These are phyloP conservation scores for Smutsia temminckii DNA, from an alignment of 2,797 vertebrate genomes.

Conservation along the genomic window DNA sequence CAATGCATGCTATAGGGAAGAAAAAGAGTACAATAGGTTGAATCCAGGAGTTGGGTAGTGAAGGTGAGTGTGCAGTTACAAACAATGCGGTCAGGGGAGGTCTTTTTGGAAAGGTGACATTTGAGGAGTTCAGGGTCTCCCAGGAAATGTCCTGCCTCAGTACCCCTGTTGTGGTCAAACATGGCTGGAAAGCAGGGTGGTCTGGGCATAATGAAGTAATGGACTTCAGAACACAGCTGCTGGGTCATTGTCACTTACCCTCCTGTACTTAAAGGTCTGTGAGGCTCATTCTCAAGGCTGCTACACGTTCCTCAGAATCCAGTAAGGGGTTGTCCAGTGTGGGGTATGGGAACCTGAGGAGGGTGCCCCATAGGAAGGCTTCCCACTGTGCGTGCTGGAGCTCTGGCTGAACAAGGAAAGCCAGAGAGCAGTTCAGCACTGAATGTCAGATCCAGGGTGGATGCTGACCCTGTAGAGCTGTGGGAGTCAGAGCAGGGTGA, in stretches of 20 bases:
- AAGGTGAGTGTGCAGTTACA: neutral
- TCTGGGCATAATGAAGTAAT: too few relatives aligned
- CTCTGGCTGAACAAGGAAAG: neutral
- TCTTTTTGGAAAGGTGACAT: neutral
- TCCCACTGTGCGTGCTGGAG: neutral
- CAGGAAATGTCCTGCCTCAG: too few relatives aligned
- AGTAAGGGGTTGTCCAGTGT: neutral
- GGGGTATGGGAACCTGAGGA: neutral
- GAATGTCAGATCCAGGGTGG: neutral
- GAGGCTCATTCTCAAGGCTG: neutral
- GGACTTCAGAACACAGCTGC: neutral
- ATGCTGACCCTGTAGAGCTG: neutral
- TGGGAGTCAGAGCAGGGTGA: neutral
- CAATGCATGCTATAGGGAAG: neutral
- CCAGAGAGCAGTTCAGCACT: neutral
- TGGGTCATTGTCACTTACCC: too few relatives aligned
- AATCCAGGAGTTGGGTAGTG: neutral
- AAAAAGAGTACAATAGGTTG: neutral
- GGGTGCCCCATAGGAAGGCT: neutral
- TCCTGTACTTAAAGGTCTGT: neutral
- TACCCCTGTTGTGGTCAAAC: too few relatives aligned
- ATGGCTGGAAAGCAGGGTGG: too few relatives aligned
- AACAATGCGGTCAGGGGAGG: neutral
- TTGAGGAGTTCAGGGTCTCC: too few relatives aligned
- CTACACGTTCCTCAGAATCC: neutral